A percentile compares a stretch with the other conserved stretches of the same genome.
Conservation (phyloP, 1,140 invertebrate genomes). For the Ridgeia piscesae region DNA sequence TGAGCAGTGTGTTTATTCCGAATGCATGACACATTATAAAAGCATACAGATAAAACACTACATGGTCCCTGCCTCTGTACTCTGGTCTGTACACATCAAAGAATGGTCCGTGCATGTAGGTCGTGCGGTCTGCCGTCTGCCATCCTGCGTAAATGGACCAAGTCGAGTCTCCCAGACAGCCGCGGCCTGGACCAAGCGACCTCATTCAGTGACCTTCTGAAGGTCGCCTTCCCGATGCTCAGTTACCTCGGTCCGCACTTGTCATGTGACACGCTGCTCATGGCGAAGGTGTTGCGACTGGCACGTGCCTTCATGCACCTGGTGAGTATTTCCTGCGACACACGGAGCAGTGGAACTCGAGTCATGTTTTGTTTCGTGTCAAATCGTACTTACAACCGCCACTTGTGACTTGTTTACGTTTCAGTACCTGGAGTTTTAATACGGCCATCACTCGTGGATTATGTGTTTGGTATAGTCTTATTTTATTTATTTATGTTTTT, state of each 20-base stretch:
- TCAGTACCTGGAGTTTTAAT: not conserved
- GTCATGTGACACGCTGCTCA: constrained; percentile 81
- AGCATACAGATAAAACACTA: too few relatives aligned
- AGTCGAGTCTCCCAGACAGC: constrained; percentile 57
- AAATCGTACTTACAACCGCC: not conserved
- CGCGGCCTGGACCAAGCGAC: constrained; percentile 58
- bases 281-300: constrained; percentile 64
- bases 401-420: not conserved
- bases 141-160: constrained; percentile 30
- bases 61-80: constrained; percentile 25
- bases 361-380: not conserved
- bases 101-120: constrained; percentile 57
- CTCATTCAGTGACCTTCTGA: constrained; percentile 73
- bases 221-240: constrained; percentile 84
- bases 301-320: constrained; percentile 67
- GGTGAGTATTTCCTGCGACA: constrained; percentile 33
- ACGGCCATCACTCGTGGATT: too few relatives aligned
- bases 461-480: too few relatives aligned
- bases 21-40: too few relatives aligned
- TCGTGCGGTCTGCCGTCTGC: constrained; percentile 71
- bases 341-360: not conserved
- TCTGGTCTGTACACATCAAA: too few relatives aligned
- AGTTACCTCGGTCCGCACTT: constrained; percentile 83
- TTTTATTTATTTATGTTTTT: too few relatives aligned
- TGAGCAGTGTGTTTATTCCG: too few relatives aligned